Evolutionary conservation across 2,113 vertebrate species (phyloP).

Genomic region (Carassius auratus): DNA sequence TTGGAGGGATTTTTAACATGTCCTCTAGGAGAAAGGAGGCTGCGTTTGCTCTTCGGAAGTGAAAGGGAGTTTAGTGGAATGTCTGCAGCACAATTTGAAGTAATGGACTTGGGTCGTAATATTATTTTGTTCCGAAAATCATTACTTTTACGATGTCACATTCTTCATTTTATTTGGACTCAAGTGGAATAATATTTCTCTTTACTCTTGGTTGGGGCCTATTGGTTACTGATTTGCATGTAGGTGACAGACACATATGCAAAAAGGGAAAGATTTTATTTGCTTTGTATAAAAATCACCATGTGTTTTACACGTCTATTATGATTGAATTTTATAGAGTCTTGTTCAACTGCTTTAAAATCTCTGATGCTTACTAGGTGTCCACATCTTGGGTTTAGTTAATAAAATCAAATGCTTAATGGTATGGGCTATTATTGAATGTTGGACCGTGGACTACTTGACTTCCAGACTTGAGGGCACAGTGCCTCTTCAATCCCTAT

Average conservation of each 20-base stretch:
- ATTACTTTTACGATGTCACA: slow-evolving; percentile 65
- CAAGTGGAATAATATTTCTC: slow-evolving; percentile 50
- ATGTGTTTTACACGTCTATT: slow-evolving; percentile 27
- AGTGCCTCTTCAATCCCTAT: slow-evolving; percentile 27
- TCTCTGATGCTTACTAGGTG: not conserved
- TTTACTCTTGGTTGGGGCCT: slow-evolving; percentile 6
- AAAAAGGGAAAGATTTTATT: slow-evolving; percentile 29
- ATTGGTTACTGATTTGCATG: slow-evolving; percentile 16
- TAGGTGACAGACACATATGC: slow-evolving; percentile 24
- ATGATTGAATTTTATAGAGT: slow-evolving; percentile 23
- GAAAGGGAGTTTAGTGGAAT: slow-evolving; percentile 59
- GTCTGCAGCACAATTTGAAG: slow-evolving; percentile 62
- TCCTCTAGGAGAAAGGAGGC: slow-evolving; percentile 49
- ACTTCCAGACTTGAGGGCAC: slow-evolving; percentile 49
- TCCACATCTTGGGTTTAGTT: not conserved
- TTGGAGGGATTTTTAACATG: slow-evolving; percentile 61
- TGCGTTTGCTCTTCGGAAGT: slow-evolving; percentile 55
- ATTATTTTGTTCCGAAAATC: slow-evolving; percentile 68
- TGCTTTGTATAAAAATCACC: slow-evolving; percentile 40
- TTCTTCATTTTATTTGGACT: slow-evolving; percentile 63
- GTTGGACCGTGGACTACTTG: slow-evolving; percentile 43
- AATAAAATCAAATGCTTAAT: slow-evolving; percentile 1
- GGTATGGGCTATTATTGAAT: not conserved
- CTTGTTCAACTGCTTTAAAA: slow-evolving; percentile 2
- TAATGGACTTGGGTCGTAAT: slow-evolving; percentile 56